These are phyloP conservation scores for Parotia lawesii DNA, from an alignment of 2,113 vertebrate species.

Conservation along the genomic window DNA sequence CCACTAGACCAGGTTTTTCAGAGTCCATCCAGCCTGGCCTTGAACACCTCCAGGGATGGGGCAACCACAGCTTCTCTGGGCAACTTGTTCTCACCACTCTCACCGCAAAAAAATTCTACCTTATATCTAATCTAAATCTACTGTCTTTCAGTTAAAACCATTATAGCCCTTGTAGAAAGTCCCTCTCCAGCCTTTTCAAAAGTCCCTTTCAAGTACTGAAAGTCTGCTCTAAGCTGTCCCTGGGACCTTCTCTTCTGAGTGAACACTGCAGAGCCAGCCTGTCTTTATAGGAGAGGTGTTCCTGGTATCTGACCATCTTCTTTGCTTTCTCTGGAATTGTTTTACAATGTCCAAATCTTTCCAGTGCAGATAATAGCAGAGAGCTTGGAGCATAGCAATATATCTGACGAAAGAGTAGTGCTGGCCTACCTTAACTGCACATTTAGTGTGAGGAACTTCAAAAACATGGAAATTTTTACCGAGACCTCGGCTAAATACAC, in stretches of 20 bases:
- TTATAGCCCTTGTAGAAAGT: too few relatives aligned
- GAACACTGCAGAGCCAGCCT: background rate
- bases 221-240: background rate
- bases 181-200: background rate
- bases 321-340: background rate
- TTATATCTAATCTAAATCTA: background rate
- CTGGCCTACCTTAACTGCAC: background rate
- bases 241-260: background rate
- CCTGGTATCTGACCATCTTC: too few relatives aligned
- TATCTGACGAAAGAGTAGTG: background rate
- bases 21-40: background rate
- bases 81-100: background rate
- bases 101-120: background rate
- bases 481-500: background rate
- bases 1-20: background rate
- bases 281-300: background rate
- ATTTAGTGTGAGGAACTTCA: background rate
- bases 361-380: background rate
- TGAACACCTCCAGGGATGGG: background rate
- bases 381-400: background rate
- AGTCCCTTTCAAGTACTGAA: background rate
- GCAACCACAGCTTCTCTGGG: background rate
- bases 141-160: too few relatives aligned
- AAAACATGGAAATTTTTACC: background rate
- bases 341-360: background rate